phyloP scores from a whole-genome alignment of 2,797 vertebrate genomes.

The Fringilla coelebs region DNA sequence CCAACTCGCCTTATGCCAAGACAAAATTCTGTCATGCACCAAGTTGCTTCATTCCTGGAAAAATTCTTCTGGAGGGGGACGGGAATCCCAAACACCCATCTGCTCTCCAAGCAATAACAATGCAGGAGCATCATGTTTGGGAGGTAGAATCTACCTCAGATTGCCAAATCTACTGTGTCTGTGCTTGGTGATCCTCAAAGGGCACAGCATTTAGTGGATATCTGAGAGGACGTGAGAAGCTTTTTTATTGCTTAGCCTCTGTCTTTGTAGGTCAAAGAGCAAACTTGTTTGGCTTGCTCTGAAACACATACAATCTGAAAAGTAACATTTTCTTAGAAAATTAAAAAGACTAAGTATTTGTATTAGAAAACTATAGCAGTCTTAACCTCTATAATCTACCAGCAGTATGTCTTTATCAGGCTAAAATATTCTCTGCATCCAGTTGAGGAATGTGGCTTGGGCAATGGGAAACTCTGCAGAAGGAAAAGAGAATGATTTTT shows the following conservation, averaged over 20 bases:
- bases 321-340: background rate
- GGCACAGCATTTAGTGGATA: background rate
- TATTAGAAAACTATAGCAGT: background rate
- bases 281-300: background rate
- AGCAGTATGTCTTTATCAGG: background rate
- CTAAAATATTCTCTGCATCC: background rate
- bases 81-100: background rate
- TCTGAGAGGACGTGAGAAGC: background rate
- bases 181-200: background rate
- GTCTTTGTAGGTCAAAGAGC: background rate
- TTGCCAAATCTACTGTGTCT: background rate
- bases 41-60: background rate
- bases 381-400: background rate
- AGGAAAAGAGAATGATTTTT: background rate
- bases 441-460: background rate
- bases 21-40: background rate
- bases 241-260: background rate
- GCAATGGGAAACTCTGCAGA: background rate
- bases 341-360: background rate
- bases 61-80: background rate
- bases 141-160: background rate
- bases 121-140: fast-evolving
- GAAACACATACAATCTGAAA: background rate
- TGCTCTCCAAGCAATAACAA: background rate
- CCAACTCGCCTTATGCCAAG: background rate